Percentiles rank a stretch among this genome's conserved stretches.
These are phyloP conservation scores for Tetrax tetrax DNA, from an alignment of 2,113 vertebrate genomes.

Conservation along the genomic window DNA sequence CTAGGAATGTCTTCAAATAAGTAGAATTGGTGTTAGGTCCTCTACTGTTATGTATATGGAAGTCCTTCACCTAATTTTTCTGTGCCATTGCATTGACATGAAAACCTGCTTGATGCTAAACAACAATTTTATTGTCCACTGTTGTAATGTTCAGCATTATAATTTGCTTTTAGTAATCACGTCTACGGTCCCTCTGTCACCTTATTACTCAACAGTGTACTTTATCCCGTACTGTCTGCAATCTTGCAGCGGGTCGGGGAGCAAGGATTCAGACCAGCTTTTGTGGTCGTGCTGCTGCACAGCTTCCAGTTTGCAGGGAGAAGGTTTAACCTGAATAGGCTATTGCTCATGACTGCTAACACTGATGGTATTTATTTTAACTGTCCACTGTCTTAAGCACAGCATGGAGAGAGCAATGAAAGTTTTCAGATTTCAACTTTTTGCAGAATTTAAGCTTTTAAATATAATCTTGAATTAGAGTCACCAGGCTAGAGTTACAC, in stretches of 20 bases:
- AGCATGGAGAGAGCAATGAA: neutral
- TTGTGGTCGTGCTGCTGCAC: neutral
- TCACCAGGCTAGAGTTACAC: neutral
- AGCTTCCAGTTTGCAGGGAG: neutral
- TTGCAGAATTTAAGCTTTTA: neutral
- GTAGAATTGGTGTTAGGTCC: neutral
- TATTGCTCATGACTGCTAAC: neutral
- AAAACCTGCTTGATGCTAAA: neutral
- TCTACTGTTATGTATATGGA: neutral
- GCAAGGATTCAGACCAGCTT: neutral
- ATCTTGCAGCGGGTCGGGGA: neutral
- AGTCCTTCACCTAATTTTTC: neutral
- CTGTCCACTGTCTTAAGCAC: neutral
- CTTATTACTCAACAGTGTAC: neutral
- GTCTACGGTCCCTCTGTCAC: neutral
- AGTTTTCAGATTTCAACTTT: neutral
- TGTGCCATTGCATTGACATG: neutral
- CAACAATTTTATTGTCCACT: neutral
- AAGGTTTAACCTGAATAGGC: neutral
- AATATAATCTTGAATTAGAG: neutral
- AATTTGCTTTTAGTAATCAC: neutral
- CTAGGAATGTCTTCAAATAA: neutral
- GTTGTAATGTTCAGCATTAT: neutral
- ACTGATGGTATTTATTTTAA: neutral
- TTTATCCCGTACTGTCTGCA: rapidly evolving